Evolutionary conservation across 2,113 vertebrate species (phyloP).

Genomic region (Capreolus pygargus): DNA sequence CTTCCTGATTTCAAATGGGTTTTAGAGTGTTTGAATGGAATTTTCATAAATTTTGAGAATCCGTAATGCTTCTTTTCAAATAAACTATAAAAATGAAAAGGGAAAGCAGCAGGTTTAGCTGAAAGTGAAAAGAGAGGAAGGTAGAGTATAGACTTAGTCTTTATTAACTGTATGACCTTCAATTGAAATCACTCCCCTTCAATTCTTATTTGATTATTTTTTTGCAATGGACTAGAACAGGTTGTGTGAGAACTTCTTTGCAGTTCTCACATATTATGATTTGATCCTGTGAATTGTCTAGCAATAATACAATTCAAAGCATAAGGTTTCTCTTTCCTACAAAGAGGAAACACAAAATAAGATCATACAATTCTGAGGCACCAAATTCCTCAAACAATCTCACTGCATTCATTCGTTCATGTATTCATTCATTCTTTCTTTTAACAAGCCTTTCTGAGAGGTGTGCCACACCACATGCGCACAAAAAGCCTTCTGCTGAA

Average conservation of each 20-base stretch:
- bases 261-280: neutral
- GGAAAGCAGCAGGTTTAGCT: neutral
- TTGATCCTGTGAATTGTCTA: neutral
- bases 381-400: neutral
- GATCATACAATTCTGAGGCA: neutral
- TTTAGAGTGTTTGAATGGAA: neutral
- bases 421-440: neutral
- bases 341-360: neutral
- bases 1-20: neutral
- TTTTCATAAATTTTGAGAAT: neutral
- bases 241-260: neutral
- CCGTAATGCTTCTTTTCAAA: neutral
- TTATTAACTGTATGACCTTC: neutral
- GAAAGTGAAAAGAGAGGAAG: neutral
- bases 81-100: neutral
- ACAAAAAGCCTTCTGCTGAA: neutral
- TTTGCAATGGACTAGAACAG: neutral
- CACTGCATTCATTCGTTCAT: neutral
- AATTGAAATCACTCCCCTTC: neutral
- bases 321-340: neutral
- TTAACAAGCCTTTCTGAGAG: neutral
- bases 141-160: neutral
- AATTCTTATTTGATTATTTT: neutral
- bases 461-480: accelerated
- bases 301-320: neutral